A percentile compares a stretch with the other conserved stretches of the same genome.
Evolutionary conservation across 1,140 invertebrate genomes (phyloP).

Genomic region (Wasmannia auropunctata): DNA sequence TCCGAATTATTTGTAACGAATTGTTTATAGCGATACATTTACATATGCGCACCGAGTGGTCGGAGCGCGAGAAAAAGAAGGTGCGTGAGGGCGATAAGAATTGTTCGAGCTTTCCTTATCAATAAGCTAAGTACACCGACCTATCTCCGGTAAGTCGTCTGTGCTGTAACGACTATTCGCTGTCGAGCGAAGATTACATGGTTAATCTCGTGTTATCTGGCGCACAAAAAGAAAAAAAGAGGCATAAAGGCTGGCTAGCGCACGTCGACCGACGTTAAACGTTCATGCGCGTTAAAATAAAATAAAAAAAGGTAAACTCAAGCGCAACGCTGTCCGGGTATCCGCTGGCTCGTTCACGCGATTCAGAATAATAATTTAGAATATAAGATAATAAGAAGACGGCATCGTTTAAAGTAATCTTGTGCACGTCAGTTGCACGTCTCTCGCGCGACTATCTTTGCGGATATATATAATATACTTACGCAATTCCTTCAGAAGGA

Average conservation of each 20-base stretch:
- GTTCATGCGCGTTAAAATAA: neutral
- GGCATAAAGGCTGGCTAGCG: neutral
- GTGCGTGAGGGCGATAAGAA: slow-evolving; percentile 53
- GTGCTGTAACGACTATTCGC: slow-evolving; percentile 46
- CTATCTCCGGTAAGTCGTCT: slow-evolving; percentile 31
- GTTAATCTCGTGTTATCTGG: neutral
- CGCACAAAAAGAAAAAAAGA: neutral
- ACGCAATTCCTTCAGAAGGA: slow-evolving; percentile 88
- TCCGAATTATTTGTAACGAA: neutral
- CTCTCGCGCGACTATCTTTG: neutral
- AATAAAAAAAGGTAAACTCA: neutral
- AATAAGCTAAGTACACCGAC: slow-evolving; percentile 13
- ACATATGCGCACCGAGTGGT: neutral
- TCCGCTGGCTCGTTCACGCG: neutral
- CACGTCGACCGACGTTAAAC: neutral
- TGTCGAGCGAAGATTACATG: slow-evolving; percentile 34
- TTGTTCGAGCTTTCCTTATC: slow-evolving; percentile 52
- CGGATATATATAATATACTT: too few species aligned
- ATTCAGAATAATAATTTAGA: neutral
- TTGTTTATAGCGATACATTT: slow-evolving; percentile 50
- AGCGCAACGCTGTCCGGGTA: neutral
- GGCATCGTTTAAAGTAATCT: neutral
- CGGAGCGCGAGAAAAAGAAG: neutral
- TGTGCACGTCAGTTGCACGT: neutral
- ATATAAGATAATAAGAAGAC: neutral